Evolutionary conservation across 2,797 vertebrate species (phyloP).

Genomic region (Champsocephalus esox): DNA sequence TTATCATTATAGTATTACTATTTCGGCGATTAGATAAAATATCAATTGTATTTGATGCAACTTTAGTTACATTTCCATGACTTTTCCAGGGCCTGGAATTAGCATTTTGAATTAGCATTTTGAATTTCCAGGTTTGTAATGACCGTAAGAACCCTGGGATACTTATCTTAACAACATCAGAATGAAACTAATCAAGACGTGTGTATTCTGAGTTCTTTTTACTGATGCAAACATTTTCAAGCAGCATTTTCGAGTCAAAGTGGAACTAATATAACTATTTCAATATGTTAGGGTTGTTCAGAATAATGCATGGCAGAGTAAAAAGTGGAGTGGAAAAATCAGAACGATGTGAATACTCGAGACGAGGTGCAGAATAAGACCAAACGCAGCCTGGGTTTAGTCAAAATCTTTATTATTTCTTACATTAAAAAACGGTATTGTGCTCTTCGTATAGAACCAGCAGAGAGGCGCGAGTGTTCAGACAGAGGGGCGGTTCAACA

Average conservation of each 20-base stretch:
- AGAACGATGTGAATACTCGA: too few species aligned
- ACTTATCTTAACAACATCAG: too few species aligned
- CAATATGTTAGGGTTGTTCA: not conserved
- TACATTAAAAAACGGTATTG: constrained; percentile 8
- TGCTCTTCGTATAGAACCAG: constrained; percentile 32
- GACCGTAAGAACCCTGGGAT: too few species aligned
- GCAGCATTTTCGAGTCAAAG: not conserved
- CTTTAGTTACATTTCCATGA: too few species aligned
- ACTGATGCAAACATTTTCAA: not conserved
- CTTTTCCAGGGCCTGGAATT: too few species aligned
- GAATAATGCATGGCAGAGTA: not conserved
- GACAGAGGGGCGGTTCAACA: not conserved
- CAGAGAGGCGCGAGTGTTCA: not conserved
- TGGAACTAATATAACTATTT: not conserved
- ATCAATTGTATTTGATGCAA: too few species aligned
- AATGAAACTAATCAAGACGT: not conserved
- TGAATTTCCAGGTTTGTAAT: too few species aligned
- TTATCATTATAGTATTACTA: too few species aligned
- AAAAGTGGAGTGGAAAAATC: too few species aligned
- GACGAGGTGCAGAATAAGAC: not conserved
- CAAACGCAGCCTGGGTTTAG: constrained; percentile 2
- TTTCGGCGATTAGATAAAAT: too few species aligned
- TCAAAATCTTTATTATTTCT: constrained; percentile 47
- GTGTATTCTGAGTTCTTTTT: not conserved
- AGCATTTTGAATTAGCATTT: too few species aligned